A percentile compares a stretch with the other conserved stretches of the same genome.
Conservation (phyloP, 2,888 invertebrate species). For the Lamproptera curius region DNA sequence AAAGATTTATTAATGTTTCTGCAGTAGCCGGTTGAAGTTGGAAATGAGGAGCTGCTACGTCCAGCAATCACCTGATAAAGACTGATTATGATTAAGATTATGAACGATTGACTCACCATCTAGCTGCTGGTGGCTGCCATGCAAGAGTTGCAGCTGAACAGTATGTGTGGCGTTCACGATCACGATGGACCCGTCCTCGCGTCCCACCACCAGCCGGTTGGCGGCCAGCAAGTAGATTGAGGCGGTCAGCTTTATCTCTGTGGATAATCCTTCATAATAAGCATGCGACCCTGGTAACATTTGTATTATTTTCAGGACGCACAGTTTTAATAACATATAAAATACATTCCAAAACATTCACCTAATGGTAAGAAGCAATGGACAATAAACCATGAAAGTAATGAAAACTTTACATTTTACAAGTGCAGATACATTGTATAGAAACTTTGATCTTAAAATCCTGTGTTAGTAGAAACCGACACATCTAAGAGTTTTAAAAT, state of each 20-base stretch:
- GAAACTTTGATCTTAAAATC: too few species aligned
- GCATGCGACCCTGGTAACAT: too few species aligned
- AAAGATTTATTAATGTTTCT: not conserved
- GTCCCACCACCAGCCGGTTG: conserved; percentile 94
- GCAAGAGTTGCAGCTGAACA: conserved; percentile 93
- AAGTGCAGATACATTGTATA: too few species aligned
- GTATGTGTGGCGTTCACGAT: conserved; percentile 98
- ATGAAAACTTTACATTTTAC: too few species aligned
- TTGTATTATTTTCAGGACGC: too few species aligned
- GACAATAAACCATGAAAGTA: too few species aligned
- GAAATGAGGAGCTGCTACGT: not conserved
- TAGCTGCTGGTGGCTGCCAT: conserved; percentile 90
- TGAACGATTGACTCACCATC: conserved; percentile 82
- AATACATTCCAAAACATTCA: too few species aligned
- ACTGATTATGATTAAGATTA: not conserved
- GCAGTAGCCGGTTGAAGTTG: not conserved
- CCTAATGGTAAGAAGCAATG: too few species aligned
- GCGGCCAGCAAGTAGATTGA: conserved; percentile 96
- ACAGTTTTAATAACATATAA: too few species aligned
- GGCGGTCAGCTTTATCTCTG: conserved; percentile 88
- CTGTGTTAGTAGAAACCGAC: too few species aligned
- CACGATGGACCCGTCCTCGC: conserved; percentile 97
- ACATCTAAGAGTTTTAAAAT: too few species aligned
- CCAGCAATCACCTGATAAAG: not conserved
- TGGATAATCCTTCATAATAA: conserved; percentile 14